These are phyloP conservation scores for Notospermus geniculatus DNA, from an alignment of 1,140 invertebrate species.

Conservation along the genomic window DNA sequence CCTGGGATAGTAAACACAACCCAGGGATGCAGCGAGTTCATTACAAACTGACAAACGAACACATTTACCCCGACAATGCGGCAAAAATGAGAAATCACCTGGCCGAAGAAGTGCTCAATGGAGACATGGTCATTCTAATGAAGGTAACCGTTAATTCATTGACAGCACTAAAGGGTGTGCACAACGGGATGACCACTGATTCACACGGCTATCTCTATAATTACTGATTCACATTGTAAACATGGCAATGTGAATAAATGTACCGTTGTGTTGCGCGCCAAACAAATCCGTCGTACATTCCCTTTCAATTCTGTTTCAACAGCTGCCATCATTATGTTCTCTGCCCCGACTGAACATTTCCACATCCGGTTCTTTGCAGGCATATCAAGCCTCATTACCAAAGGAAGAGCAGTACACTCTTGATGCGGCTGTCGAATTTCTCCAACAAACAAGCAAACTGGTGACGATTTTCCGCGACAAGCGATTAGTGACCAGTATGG, in stretches of 20 bases:
- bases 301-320: no score
- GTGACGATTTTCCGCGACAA: constrained; percentile 15
- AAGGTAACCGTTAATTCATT: no score
- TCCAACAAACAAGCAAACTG: constrained; percentile 14
- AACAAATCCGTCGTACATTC: no score
- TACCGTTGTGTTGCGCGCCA: no score
- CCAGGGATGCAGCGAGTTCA: constrained; percentile 11
- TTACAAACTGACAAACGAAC: constrained; percentile 15
- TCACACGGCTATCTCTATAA: no score
- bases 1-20: constrained; percentile 15
- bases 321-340: no score
- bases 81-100: constrained; percentile 19
- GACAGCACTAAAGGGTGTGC: no score
- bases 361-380: no score
- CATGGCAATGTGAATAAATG: no score
- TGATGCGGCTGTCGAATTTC: constrained; percentile 12
- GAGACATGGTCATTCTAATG: constrained; percentile 17
- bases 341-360: no score
- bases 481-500: constrained; percentile 11
- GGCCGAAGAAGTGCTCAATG: constrained; percentile 19
- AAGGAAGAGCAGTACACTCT: background rate
- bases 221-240: no score
- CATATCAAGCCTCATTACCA: constrained; percentile 7
- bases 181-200: no score
- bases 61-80: constrained; percentile 6